Evolutionary conservation across 2,888 invertebrate genomes (phyloP).

Genomic region (Cephus runcator): DNA sequence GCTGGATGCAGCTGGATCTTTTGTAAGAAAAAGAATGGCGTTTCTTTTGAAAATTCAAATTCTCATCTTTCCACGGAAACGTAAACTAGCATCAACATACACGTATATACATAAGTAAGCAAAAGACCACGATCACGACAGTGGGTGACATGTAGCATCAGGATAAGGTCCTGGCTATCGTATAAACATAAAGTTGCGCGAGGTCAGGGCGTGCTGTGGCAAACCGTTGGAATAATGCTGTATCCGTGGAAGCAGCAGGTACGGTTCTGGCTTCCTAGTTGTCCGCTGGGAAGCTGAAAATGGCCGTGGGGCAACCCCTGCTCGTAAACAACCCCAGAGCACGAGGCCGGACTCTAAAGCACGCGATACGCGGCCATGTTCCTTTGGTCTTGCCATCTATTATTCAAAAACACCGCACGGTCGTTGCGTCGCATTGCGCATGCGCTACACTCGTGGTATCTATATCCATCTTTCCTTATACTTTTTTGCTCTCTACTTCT

Average conservation of each 20-base stretch:
- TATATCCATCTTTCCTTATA: neutral
- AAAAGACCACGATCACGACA: neutral
- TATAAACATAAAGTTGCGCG: conserved; percentile 48
- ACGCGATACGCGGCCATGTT: neutral
- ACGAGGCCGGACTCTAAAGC: conserved; percentile 20
- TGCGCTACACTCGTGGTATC: neutral
- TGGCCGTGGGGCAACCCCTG: conserved; percentile 31
- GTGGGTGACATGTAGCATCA: conserved; percentile 55
- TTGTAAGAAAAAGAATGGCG: neutral
- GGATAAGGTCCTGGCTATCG: conserved; percentile 42
- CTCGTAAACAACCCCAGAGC: conserved; percentile 38
- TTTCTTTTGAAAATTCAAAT: neutral
- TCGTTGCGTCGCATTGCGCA: conserved; percentile 27
- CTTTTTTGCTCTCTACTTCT: neutral
- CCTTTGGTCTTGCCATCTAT: neutral
- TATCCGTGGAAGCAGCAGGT: conserved; percentile 7
- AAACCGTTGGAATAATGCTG: neutral
- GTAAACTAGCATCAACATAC: neutral
- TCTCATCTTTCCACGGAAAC: neutral
- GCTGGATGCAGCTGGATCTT: neutral
- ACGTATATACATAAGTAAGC: neutral
- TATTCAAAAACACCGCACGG: neutral
- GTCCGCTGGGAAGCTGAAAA: conserved; percentile 4
- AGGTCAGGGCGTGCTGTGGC: conserved; percentile 7
- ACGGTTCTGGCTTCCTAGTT: conserved; percentile 17